These are phyloP conservation scores for Lerista edwardsae DNA, from an alignment of 2,797 vertebrate species.

Conservation along the genomic window DNA sequence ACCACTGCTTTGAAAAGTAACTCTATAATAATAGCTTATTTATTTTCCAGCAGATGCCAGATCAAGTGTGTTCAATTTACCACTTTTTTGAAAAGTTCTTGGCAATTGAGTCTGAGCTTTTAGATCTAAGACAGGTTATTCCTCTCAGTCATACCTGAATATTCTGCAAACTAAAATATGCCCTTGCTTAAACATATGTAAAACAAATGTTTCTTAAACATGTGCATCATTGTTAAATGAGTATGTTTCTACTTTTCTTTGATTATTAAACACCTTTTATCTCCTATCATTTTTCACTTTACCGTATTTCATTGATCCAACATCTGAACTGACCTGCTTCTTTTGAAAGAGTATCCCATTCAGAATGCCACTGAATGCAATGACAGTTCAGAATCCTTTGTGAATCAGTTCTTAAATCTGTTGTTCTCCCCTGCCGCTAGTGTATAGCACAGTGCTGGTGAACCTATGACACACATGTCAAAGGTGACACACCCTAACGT, in stretches of 20 bases:
- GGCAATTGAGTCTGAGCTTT: constrained; percentile 29
- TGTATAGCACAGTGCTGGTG: too few relatives aligned
- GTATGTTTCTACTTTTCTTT: constrained; percentile 29
- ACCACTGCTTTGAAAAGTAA: constrained; percentile 46
- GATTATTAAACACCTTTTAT: constrained; percentile 30
- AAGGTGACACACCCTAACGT: too few relatives aligned
- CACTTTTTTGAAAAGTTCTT: constrained; percentile 16
- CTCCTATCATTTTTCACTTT: constrained; percentile 54
- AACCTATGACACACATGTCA: too few relatives aligned
- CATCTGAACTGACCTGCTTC: constrained; percentile 39
- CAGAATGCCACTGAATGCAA: constrained; percentile 35
- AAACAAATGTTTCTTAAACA: constrained; percentile 47
- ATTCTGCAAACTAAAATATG: constrained; percentile 35
- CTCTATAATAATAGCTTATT: constrained; percentile 47
- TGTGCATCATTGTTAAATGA: background rate
- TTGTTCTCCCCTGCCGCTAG: constrained; percentile 19
- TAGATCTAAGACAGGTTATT: background rate
- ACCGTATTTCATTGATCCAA: constrained; percentile 29
- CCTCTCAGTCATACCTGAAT: constrained; percentile 23
- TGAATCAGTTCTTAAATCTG: constrained; percentile 37
- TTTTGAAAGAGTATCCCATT: constrained; percentile 19
- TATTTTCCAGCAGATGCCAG: constrained; percentile 48
- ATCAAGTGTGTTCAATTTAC: constrained; percentile 44
- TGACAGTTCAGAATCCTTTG: constrained; percentile 50
- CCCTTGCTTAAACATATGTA: constrained; percentile 49